These are phyloP conservation scores for Chalcis sispes DNA, from an alignment of 2,888 invertebrate genomes.

Conservation along the genomic window DNA sequence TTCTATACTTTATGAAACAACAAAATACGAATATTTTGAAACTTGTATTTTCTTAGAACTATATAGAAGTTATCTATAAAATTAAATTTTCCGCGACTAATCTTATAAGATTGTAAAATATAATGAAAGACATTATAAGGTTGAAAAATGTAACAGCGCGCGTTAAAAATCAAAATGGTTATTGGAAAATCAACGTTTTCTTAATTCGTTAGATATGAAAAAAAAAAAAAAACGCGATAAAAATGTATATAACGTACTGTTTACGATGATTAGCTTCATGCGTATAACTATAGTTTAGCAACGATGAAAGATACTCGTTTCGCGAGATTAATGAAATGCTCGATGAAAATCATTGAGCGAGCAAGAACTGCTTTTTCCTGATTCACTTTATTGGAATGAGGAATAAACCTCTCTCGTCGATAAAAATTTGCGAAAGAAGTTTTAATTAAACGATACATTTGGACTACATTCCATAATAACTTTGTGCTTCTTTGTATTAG, in stretches of 20 bases:
- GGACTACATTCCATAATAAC: conserved; percentile 29
- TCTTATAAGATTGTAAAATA: too few relatives aligned
- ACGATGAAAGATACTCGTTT: conserved; percentile 42
- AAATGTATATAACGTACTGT: background rate
- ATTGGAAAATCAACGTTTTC: too few relatives aligned
- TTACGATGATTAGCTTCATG: conserved; percentile 1
- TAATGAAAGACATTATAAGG: too few relatives aligned
- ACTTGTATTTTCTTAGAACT: too few relatives aligned
- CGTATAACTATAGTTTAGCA: background rate
- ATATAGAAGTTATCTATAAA: too few relatives aligned
- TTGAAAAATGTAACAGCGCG: too few relatives aligned
- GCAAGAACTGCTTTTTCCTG: conserved; percentile 44
- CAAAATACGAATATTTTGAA: too few relatives aligned
- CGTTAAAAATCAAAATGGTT: too few relatives aligned
- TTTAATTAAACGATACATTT: conserved; percentile 46
- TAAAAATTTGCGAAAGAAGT: conserved; percentile 50
- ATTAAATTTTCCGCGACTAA: too few relatives aligned
- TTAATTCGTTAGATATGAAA: too few relatives aligned
- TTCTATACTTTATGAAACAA: too few relatives aligned
- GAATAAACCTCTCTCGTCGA: conserved; percentile 34
- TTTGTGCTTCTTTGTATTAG: background rate
- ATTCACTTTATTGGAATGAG: conserved; percentile 26
- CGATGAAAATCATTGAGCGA: conserved; percentile 33
- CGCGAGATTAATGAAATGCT: conserved; percentile 45
- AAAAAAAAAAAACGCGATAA: background rate